Base-by-base conservation (phyloP, 1,140 invertebrate species). In the Drusus annulatus region DNA sequence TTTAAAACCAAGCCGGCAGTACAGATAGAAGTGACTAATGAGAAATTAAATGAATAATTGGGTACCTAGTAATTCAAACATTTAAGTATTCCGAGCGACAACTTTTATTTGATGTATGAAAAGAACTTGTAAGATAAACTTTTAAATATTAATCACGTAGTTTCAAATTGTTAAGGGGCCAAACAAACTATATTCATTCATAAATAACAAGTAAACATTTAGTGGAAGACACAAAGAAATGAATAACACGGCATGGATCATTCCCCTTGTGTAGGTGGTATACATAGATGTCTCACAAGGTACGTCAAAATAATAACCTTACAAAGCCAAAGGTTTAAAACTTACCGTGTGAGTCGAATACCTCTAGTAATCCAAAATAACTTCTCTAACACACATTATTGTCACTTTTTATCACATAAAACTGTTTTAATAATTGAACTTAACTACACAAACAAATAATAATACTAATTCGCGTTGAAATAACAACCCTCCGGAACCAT, bases 231-330 rank as follows among this genome's bases (percentile, higher is more conserved):
- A 63, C 76, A 78, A 63, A 78, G 50, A 68, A 36, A 51, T 50
- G 45, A 71, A 51, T 71, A 45, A 63, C 36, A 65, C 23, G 51
- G 60, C 23, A 78, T 36, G 52, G 76, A 50, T 65, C 56, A 77
- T 62, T 56, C 45, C 54, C 58, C 58, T 36, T 76, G 52, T 28
- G 52, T 58, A 75, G 73, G 54, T 60, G 52, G 73, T 60, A 50
- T 58, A 58, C 56, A 50, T 75, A 60, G 31, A 62, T 75, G 25
- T 75, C 56, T 71, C 19, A 25, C 13, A 68, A 71, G 68, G 73
- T 62, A 75, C 25, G 73, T 58, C 56, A 78, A 78, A 63, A 78
- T 65, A 65, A 78, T 78, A 78, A 78, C 76, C 76, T 78, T 78
- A 78, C 76, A 78, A 65, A 65, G 63, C 76, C 50, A 68, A 63